Conservation (phyloP, 2,888 invertebrate species). For the Lithophane ornitopus region DNA sequence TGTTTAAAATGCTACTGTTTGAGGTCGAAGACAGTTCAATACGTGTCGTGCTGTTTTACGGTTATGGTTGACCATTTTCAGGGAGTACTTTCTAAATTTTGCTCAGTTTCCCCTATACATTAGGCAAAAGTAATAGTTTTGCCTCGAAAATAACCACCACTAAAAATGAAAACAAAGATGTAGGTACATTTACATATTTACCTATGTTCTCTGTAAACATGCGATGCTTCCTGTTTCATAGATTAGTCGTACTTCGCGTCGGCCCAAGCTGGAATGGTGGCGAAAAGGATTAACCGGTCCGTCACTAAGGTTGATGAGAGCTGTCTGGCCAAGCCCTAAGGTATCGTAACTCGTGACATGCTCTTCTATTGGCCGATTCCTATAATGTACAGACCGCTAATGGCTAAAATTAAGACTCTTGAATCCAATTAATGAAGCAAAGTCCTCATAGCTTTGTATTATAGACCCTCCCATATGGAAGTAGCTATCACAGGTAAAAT, state of each 20-base stretch:
- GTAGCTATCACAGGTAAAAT: too few species aligned
- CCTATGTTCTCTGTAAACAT: not conserved
- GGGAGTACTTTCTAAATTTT: not conserved
- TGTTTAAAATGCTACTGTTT: slow-evolving; percentile 36
- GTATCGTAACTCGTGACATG: not conserved
- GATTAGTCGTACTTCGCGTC: not conserved
- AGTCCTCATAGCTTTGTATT: too few species aligned
- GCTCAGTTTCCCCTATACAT: not conserved
- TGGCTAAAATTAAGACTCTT: too few species aligned
- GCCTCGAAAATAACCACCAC: not conserved
- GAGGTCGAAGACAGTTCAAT: not conserved
- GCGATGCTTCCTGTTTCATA: not conserved
- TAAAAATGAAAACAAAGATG: not conserved
- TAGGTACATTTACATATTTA: too few species aligned
- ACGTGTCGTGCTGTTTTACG: slow-evolving; percentile 8
- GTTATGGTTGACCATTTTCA: not conserved
- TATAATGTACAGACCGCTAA: too few species aligned
- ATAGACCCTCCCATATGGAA: too few species aligned
- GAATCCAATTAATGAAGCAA: too few species aligned
- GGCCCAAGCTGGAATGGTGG: not conserved
- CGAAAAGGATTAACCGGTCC: not conserved
- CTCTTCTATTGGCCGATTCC: not conserved
- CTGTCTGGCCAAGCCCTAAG: too few species aligned
- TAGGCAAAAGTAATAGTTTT: not conserved
- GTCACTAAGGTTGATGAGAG: not conserved